Percentiles rank a stretch among this genome's conserved stretches.
phyloP scores from a whole-genome alignment of 2,797 vertebrate species.

The Hyperoplus lanceolatus region DNA sequence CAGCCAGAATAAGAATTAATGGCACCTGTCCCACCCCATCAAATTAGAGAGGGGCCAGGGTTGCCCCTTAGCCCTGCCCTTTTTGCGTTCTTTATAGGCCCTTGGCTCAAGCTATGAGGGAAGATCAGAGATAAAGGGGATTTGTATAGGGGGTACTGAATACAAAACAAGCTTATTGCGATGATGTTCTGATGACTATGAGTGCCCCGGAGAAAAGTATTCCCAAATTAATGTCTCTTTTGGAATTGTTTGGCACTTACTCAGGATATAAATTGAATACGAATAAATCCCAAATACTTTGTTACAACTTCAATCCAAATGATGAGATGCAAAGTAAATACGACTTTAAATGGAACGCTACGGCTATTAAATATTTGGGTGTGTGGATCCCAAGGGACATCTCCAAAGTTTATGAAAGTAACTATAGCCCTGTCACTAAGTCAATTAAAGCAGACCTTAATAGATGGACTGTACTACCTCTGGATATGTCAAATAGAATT shows the following conservation, averaged over 20 bases:
- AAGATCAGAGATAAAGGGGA: too few species aligned
- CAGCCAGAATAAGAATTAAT: too few species aligned
- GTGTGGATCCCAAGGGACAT: slow-evolving; percentile 24
- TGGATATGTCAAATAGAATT: slow-evolving; percentile 1
- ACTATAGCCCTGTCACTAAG: neutral
- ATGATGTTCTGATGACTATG: neutral
- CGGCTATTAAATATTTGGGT: slow-evolving; percentile 28
- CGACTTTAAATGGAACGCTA: slow-evolving; percentile 5
- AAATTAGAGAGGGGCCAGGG: too few species aligned
- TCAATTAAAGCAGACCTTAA: slow-evolving; percentile 12
- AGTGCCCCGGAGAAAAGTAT: neutral
- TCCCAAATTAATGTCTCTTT: neutral
- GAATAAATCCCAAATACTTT: too few species aligned
- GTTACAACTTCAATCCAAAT: too few species aligned
- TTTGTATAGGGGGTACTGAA: neutral
- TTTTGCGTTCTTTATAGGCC: too few species aligned
- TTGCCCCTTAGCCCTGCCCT: too few species aligned
- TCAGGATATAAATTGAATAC: neutral
- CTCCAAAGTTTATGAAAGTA: slow-evolving; percentile 1
- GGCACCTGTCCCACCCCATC: too few species aligned
- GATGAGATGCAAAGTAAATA: neutral
- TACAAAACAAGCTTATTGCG: neutral
- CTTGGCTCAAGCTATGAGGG: too few species aligned
- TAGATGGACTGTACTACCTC: neutral
- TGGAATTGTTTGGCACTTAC: neutral